phyloP scores from a whole-genome alignment of 2,113 vertebrate species.

The Psammodynastes pulverulentus region DNA sequence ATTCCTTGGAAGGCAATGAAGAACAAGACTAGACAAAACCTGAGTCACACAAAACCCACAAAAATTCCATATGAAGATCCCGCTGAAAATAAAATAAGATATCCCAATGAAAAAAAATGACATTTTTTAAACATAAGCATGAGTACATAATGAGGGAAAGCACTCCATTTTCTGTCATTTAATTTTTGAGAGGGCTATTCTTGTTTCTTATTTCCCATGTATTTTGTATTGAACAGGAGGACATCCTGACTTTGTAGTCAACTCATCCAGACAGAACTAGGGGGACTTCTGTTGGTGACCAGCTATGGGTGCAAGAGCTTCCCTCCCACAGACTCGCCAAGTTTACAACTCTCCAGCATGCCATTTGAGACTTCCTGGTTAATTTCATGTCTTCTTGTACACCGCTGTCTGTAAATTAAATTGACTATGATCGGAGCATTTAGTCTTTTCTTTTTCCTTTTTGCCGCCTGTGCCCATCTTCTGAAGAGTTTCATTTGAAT shows the following conservation, averaged over 20 bases:
- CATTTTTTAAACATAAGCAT: too few species aligned
- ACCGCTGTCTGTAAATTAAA: neutral
- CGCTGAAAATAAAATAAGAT: neutral
- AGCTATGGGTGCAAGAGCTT: neutral
- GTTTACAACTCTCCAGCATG: neutral
- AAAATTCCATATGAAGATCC: neutral
- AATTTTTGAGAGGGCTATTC: neutral
- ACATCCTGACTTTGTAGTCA: neutral
- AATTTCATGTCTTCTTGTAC: neutral
- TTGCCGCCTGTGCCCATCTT: neutral
- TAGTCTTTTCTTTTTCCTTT: neutral
- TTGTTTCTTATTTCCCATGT: neutral
- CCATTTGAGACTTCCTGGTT: neutral
- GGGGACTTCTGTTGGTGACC: neutral
- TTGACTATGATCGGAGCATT: neutral
- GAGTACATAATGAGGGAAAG: neutral
- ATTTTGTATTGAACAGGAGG: neutral
- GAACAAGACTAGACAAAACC: neutral
- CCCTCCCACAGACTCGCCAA: neutral
- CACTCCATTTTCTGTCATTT: neutral
- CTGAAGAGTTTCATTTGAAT: neutral
- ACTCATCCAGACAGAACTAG: neutral
- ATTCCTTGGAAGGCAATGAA: neutral
- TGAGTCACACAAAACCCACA: neutral
- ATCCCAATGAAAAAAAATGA: neutral